Base-by-base conservation (phyloP, 2,797 vertebrate species). In the Pristis pectinata region DNA sequence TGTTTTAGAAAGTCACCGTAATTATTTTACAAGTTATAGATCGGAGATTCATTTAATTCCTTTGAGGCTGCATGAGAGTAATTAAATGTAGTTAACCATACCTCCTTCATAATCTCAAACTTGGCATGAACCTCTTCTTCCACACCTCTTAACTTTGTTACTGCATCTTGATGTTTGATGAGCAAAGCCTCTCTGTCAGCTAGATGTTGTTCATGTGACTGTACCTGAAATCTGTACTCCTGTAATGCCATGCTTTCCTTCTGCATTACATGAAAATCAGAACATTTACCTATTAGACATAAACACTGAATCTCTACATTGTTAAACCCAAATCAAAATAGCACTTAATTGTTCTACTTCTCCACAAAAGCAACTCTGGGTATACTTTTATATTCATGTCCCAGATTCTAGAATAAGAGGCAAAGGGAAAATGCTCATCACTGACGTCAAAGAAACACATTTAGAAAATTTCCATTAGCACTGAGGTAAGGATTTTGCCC, bases 191-290 rank as follows among this genome's bases (percentile, higher is more conserved):
- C 98, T 96, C 96, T 96, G 95, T 97, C 96, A 19, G 96, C 95
- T 95, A 98, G 95, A 94, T 95, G 96, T 44, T 0, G 67, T 94
- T 98, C 98, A 87, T 95, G 95, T 93, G 97, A 97, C 95, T 97
- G 96, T 94, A 99, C 96, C 56, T 98, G 96, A 41, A 96, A 97
- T 94, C 98, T 97, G 96, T 97, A 97, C 76, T 97, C 96, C 96
- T 97, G 98, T 94, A 98, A 98, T 53, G 96, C 96, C 92, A 96
- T 94, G 95, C 97, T 97, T 97, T 98, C 97, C 94, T 95, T 96
- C 98, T 99, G 95, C 27, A 96, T 19, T 64, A 95, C 19, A 95
- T 0, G 59, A n/a, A 96, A 94, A 0, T 64, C 72, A 76, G 15
- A 37, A 8, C 41, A 44, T 24, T 74, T 94, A 56, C 92, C 27